These are phyloP conservation scores for Piscicola geometra DNA, from an alignment of 2,888 invertebrate genomes.

Conservation along the genomic window DNA sequence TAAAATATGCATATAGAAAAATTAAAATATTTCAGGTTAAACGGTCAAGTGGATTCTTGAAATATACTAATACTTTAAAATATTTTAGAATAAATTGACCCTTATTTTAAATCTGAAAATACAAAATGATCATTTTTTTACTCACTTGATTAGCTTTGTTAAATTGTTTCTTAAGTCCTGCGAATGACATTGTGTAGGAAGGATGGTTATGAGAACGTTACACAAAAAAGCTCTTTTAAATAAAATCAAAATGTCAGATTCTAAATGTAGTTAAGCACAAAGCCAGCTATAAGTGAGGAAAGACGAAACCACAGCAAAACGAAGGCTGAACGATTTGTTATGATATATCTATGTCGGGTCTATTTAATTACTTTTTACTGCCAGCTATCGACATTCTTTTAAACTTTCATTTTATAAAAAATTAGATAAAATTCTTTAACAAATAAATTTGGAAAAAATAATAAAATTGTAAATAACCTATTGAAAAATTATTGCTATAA, in stretches of 20 bases:
- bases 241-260: background rate
- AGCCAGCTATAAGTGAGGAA: background rate
- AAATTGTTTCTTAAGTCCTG: conserved; percentile 36
- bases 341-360: background rate
- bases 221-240: conserved; percentile 5
- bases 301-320: background rate
- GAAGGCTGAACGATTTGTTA: background rate
- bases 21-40: too few species aligned
- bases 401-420: too few species aligned
- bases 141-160: conserved; percentile 36
- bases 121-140: too few species aligned
- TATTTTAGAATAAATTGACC: too few species aligned
- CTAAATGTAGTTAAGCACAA: background rate
- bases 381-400: background rate
- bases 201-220: background rate
- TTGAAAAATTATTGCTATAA: background rate
- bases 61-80: too few species aligned
- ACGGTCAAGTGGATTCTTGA: too few species aligned
- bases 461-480: background rate
- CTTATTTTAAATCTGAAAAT: too few species aligned
- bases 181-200: conserved; percentile 31
- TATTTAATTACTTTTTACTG: conserved; percentile 1
- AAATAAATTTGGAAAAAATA: conserved; percentile 1
- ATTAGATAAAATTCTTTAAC: background rate
- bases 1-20: too few species aligned